Evolutionary conservation across 2,888 invertebrate species (phyloP).

Genomic region (Torymus aiolomorphi): DNA sequence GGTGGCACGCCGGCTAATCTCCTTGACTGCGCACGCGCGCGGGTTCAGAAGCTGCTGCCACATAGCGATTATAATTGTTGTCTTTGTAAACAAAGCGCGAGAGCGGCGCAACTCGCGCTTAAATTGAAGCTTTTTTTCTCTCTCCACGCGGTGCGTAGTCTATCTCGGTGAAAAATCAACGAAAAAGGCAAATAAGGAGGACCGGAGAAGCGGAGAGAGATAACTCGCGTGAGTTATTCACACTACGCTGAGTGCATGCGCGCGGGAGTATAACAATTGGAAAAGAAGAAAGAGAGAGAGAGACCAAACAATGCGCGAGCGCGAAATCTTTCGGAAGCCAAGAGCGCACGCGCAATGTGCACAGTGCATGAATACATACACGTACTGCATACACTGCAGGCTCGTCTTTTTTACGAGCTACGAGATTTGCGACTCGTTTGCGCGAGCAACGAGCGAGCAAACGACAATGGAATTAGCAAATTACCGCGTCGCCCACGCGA

Average conservation of each 20-base stretch:
- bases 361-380: background rate
- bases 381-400: too few relatives aligned
- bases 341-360: background rate
- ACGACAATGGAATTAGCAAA: constrained; percentile 28
- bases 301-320: background rate
- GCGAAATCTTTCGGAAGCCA: constrained; percentile 7
- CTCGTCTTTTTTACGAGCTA: constrained; percentile 3
- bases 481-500: background rate
- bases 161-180: constrained; percentile 19
- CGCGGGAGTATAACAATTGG: background rate
- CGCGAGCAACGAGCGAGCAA: background rate
- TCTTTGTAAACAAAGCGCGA: constrained; percentile 42
- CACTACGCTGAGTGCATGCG: background rate
- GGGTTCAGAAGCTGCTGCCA: too few relatives aligned
- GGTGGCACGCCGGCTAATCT: constrained; percentile 48
- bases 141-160: background rate
- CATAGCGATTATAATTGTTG: constrained; percentile 49
- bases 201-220: background rate
- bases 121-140: constrained; percentile 9
- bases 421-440: constrained; percentile 8
- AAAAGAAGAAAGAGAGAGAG: background rate
- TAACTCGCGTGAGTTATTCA: background rate
- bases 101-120: background rate
- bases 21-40: constrained; percentile 35
- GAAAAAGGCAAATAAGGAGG: background rate